Percentiles rank a stretch among this genome's conserved stretches.
Conservation (phyloP, 2,113 vertebrate species). For the Sorex fumeus region DNA sequence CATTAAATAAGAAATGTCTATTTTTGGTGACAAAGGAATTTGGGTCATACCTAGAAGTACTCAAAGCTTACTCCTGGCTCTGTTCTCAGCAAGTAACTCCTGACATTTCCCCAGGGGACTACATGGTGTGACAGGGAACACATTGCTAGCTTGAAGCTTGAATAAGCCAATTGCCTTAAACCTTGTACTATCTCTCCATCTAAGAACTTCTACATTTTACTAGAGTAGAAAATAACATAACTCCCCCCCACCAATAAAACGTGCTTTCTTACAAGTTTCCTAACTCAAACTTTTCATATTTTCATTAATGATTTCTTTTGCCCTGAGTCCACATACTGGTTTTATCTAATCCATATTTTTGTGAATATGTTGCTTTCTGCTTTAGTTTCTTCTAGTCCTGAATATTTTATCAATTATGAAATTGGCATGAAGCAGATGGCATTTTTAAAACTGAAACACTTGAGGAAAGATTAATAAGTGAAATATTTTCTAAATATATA, state of each 20-base stretch:
- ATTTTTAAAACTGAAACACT: neutral
- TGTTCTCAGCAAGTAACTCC: too few species aligned
- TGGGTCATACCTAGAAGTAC: too few species aligned
- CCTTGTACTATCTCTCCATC: too few species aligned
- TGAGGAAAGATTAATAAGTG: neutral
- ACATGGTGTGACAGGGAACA: too few species aligned
- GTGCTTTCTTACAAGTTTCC: neutral
- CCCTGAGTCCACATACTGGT: neutral
- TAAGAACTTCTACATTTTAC: too few species aligned
- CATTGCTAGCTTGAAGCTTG: too few species aligned
- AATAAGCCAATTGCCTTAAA: too few species aligned
- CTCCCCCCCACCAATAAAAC: neutral
- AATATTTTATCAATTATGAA: neutral
- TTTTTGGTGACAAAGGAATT: too few species aligned
- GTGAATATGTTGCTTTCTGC: neutral
- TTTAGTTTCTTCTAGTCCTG: neutral
- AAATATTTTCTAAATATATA: neutral
- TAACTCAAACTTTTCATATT: neutral
- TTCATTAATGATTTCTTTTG: neutral
- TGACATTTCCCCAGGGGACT: too few species aligned
- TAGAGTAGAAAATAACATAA: too few species aligned
- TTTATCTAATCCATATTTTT: neutral
- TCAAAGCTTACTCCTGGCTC: too few species aligned
- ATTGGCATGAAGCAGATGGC: neutral
- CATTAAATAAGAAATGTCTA: neutral